These are phyloP conservation scores for Protomyctophum bolini DNA, from an alignment of 2,113 vertebrate species.

Conservation along the genomic window DNA sequence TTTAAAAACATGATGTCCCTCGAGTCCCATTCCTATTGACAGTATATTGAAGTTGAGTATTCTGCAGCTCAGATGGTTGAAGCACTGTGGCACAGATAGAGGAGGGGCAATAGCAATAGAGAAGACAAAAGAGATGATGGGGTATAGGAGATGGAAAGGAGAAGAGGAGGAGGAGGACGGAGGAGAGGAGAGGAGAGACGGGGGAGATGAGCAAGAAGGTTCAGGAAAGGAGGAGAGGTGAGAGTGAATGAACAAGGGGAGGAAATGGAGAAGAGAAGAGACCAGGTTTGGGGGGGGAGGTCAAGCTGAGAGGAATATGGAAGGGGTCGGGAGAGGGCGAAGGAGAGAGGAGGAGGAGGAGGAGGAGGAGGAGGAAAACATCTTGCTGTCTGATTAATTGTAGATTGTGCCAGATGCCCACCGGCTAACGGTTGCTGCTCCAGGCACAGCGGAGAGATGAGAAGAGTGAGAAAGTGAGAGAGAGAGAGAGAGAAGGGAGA, in stretches of 20 bases:
- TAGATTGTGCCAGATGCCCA: slow-evolving; percentile 62
- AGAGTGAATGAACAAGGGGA: no score
- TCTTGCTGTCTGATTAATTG: slow-evolving; percentile 68
- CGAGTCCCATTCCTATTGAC: no score
- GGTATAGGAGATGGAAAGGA: background rate
- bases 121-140: no score
- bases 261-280: no score
- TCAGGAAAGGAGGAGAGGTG: no score
- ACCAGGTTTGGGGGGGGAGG: no score
- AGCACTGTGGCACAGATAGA: slow-evolving; percentile 14
- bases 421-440: slow-evolving; percentile 57
- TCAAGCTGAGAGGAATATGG: no score
- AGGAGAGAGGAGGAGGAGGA: background rate
- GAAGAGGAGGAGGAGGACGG: background rate
- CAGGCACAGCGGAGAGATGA: slow-evolving; percentile 49
- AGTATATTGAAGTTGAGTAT: no score
- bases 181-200: background rate
- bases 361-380: slow-evolving; percentile 18
- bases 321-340: no score
- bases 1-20: no score
- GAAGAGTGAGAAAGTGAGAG: slow-evolving; percentile 2
- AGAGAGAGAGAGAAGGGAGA: slow-evolving; percentile 40
- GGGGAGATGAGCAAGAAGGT: no score
- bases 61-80: slow-evolving; percentile 36
- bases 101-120: background rate